Evolutionary conservation across 1,140 invertebrate genomes (phyloP).

Genomic region (Wiebesia pumilae): DNA sequence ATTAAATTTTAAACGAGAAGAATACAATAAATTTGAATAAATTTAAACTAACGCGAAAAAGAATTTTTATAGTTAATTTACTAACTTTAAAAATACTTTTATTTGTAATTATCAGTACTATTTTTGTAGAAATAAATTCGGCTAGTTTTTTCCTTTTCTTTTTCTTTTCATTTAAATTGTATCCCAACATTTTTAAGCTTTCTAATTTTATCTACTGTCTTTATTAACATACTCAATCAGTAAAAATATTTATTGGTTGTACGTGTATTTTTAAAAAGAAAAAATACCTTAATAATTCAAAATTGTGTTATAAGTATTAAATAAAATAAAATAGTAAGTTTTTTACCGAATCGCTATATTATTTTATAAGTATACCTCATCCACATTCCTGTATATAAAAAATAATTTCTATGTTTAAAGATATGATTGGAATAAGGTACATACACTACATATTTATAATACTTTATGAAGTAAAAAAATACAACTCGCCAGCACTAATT

Average conservation of each 20-base stretch:
- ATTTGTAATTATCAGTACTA: neutral
- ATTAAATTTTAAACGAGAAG: neutral
- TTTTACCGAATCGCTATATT: neutral
- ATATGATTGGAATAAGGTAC: neutral
- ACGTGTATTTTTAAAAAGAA: neutral
- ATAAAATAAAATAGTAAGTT: slow-evolving; percentile 31
- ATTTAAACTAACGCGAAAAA: neutral
- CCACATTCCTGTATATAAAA: neutral
- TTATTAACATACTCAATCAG: neutral
- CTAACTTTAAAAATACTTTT: neutral
- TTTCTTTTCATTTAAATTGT: neutral
- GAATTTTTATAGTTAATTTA: neutral
- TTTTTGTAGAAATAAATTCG: neutral
- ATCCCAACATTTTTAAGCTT: too few species aligned
- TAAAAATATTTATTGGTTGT: neutral
- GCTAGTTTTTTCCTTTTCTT: neutral
- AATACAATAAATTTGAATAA: neutral
- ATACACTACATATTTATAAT: neutral
- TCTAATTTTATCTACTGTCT: too few species aligned
- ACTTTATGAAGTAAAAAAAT: neutral
- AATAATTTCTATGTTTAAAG: neutral
- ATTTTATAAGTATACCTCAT: neutral
- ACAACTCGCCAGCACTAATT: neutral
- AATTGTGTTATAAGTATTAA: neutral
- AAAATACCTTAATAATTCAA: neutral